phyloP scores from a whole-genome alignment of 2,797 vertebrate species.

The Parambassis ranga region DNA sequence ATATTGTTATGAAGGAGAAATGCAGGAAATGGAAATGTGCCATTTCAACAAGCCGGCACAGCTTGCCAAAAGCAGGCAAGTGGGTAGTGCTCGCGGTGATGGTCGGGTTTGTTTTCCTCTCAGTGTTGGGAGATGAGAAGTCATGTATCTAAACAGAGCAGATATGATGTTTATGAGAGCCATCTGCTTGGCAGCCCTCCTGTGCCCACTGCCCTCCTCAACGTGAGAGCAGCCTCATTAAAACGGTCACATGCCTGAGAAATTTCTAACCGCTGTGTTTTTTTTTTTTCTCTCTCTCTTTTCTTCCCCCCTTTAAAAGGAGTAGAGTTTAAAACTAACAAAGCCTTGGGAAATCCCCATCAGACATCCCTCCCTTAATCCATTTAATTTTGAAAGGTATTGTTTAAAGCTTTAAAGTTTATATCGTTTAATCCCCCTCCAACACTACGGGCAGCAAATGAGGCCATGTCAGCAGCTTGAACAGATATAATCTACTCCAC shows the following conservation, averaged over 20 bases:
- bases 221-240: slow-evolving; percentile 78
- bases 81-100: slow-evolving; percentile 61
- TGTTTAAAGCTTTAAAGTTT: slow-evolving; percentile 87
- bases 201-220: slow-evolving; percentile 68
- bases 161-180: slow-evolving; percentile 73
- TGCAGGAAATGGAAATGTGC: slow-evolving; percentile 76
- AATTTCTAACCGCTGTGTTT: slow-evolving; percentile 63
- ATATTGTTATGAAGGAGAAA: slow-evolving; percentile 68
- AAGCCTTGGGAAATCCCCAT: slow-evolving; percentile 83
- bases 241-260: slow-evolving; percentile 80
- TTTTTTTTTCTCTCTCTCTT: slow-evolving; percentile 16
- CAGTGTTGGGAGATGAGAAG: slow-evolving; percentile 64
- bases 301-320: slow-evolving; percentile 52
- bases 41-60: slow-evolving; percentile 64
- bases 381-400: slow-evolving; percentile 86
- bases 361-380: slow-evolving; percentile 82
- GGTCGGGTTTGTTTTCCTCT: slow-evolving; percentile 72
- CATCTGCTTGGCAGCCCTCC: slow-evolving; percentile 67
- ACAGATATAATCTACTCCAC: slow-evolving; percentile 82
- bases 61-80: slow-evolving; percentile 71
- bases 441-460: slow-evolving; percentile 81
- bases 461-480: slow-evolving; percentile 81
- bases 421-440: slow-evolving; percentile 84
- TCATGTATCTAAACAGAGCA: slow-evolving; percentile 73
- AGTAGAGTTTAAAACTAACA: slow-evolving; percentile 82